Percentiles rank a stretch among this genome's conserved stretches.
Evolutionary conservation across 23 tunicate species (phyloP).

Genomic region (Ciona savignyi): DNA sequence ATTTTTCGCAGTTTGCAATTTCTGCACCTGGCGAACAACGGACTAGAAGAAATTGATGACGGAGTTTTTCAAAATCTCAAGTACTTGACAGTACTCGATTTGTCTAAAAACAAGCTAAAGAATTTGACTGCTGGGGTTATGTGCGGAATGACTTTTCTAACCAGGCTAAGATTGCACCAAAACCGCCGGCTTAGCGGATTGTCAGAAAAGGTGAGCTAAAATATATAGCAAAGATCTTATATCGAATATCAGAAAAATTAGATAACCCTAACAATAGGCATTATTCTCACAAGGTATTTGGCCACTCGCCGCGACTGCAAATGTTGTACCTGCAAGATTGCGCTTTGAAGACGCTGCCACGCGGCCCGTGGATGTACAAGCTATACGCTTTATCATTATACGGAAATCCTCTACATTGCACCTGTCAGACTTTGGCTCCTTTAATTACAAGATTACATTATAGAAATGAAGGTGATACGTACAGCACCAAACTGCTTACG

Average conservation of each 20-base stretch:
- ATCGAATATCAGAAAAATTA: too few relatives aligned
- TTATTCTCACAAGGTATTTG: slow-evolving; percentile 30
- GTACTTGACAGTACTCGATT: slow-evolving; percentile 27
- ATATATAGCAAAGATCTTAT: too few relatives aligned
- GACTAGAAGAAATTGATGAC: slow-evolving; percentile 13
- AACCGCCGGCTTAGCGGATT: slow-evolving; percentile 29
- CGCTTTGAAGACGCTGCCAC: slow-evolving; percentile 28
- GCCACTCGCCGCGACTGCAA: slow-evolving; percentile 7
- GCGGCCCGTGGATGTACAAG: slow-evolving; percentile 42
- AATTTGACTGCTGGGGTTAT: slow-evolving; percentile 13
- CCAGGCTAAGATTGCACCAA: slow-evolving; percentile 27
- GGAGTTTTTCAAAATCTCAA: slow-evolving; percentile 10
- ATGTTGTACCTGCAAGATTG: slow-evolving; percentile 65
- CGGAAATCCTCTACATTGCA: slow-evolving; percentile 70
- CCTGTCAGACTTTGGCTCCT: slow-evolving; percentile 28
- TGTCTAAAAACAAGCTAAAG: slow-evolving; percentile 38
- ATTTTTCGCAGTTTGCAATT: slow-evolving; percentile 17
- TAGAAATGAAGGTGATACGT: background rate
- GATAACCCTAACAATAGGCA: too few relatives aligned
- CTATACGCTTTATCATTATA: slow-evolving; percentile 48
- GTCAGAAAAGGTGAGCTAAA: slow-evolving; percentile 25
- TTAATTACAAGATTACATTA: slow-evolving; percentile 17
- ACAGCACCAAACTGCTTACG: background rate
- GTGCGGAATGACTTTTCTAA: slow-evolving; percentile 29
- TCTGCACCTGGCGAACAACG: slow-evolving; percentile 44